These are phyloP conservation scores for Eledone cirrhosa DNA, from an alignment of 2,888 invertebrate genomes.

Conservation along the genomic window DNA sequence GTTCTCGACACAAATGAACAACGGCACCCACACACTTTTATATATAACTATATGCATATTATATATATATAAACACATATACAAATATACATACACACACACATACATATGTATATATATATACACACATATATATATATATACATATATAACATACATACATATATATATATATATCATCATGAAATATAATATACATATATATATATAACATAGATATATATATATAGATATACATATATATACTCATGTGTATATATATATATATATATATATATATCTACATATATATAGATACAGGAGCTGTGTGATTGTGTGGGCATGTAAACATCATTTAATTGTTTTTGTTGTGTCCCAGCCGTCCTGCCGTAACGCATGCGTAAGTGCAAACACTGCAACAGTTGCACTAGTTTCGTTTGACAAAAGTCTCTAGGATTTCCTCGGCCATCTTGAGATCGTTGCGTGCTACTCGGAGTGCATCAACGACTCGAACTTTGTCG, in stretches of 20 bases:
- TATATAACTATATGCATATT: conserved; percentile 7
- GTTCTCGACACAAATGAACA: neutral
- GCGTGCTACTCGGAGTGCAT: conserved; percentile 89
- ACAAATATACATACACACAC: neutral
- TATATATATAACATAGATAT: no score
- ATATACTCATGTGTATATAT: neutral
- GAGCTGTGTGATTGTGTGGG: no score
- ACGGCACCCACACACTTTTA: no score
- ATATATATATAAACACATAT: neutral
- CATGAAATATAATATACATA: no score
- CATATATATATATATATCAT: neutral
- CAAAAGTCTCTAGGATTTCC: conserved; percentile 91
- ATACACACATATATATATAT: conserved; percentile 1
- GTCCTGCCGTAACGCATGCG: neutral
- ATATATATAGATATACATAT: neutral
- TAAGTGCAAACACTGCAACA: conserved; percentile 7
- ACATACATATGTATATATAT: neutral
- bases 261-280: neutral
- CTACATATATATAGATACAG: neutral
- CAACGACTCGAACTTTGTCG: conserved; percentile 87
- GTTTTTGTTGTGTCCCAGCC: neutral
- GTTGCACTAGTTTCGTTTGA: conserved; percentile 57
- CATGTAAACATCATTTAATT: no score
- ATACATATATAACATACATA: neutral
- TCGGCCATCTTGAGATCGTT: conserved; percentile 96